Evolutionary conservation across 2,888 invertebrate species (phyloP).

Genomic region (Mechanitis messenoides): DNA sequence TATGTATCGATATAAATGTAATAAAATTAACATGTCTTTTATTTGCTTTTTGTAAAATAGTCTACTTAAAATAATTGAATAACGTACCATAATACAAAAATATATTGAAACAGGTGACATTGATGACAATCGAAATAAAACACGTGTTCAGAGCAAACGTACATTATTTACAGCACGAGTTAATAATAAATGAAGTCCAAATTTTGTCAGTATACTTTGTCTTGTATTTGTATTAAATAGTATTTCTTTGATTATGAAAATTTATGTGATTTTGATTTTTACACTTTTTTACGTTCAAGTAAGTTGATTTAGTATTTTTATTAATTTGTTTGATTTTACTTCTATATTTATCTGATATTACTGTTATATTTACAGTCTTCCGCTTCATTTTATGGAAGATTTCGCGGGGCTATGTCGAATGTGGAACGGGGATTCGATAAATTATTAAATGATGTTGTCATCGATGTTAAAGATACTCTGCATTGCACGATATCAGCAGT

Average conservation of each 20-base stretch:
- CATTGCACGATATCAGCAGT: constrained; percentile 60
- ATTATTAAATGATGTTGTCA: constrained; percentile 52
- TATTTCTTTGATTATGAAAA: constrained; percentile 6
- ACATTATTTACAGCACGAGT: constrained; percentile 6
- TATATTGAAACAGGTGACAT: constrained; percentile 23
- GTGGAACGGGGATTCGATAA: constrained; percentile 52
- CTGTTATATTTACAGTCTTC: constrained; percentile 45
- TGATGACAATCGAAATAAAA: not conserved
- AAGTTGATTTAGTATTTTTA: constrained; percentile 4
- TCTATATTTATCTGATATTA: no score
- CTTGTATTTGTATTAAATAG: not conserved
- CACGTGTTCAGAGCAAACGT: constrained; percentile 13
- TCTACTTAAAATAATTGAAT: not conserved
- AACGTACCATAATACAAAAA: not conserved
- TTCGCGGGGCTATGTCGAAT: constrained; percentile 46
- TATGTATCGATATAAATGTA: constrained; percentile 46
- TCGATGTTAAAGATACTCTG: constrained; percentile 55
- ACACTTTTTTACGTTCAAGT: constrained; percentile 12
- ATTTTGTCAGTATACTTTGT: not conserved
- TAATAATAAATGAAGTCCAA: not conserved
- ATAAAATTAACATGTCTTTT: constrained; percentile 31
- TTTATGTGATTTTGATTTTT: not conserved
- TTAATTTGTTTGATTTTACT: no score
- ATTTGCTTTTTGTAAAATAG: constrained; percentile 13
- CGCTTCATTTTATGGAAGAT: constrained; percentile 49